These are phyloP conservation scores for Anthonomus grandis DNA, from an alignment of 1,140 invertebrate genomes.

Conservation along the genomic window DNA sequence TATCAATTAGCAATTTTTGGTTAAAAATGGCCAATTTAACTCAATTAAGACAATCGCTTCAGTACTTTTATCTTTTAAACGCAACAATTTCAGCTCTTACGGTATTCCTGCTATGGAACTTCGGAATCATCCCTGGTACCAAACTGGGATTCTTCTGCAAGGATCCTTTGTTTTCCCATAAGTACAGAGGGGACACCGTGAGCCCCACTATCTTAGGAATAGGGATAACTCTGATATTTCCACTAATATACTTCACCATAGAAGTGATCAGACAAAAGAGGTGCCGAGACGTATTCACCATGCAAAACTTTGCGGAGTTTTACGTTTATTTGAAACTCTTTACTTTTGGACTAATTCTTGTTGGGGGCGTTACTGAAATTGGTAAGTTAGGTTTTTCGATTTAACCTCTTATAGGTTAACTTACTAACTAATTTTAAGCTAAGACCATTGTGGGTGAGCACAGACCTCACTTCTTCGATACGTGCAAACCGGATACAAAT, in stretches of 20 bases:
- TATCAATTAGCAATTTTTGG: no score
- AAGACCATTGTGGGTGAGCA: constrained; percentile 65
- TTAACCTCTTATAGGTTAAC: not conserved
- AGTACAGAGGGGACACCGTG: constrained; percentile 60
- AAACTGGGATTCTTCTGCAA: constrained; percentile 59
- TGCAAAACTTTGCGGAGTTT: constrained; percentile 5
- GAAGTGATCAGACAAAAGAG: constrained; percentile 4
- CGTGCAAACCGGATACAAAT: constrained; percentile 61
- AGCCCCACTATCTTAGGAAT: constrained; percentile 46
- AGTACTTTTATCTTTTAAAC: no score
- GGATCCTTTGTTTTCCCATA: constrained; percentile 59
- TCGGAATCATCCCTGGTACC: constrained; percentile 50
- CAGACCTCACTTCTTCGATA: constrained; percentile 68
- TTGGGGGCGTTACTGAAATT: constrained; percentile 49
- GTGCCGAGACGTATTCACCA: not conserved
- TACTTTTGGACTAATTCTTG: constrained; percentile 30
- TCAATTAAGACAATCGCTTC: constrained; percentile 13
- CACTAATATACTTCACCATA: not conserved
- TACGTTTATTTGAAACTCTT: constrained; percentile 32
- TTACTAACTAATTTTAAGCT: constrained; percentile 31
- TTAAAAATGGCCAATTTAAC: not conserved
- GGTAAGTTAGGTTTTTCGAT: constrained; percentile 2
- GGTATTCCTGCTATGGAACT: constrained; percentile 48
- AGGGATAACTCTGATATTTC: constrained; percentile 41
- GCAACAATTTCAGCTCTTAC: no score